Evolutionary conservation across 2,888 invertebrate species (phyloP), one percentile per base, ranked within the genome.

Genomic region (Eurois occulta): DNA sequence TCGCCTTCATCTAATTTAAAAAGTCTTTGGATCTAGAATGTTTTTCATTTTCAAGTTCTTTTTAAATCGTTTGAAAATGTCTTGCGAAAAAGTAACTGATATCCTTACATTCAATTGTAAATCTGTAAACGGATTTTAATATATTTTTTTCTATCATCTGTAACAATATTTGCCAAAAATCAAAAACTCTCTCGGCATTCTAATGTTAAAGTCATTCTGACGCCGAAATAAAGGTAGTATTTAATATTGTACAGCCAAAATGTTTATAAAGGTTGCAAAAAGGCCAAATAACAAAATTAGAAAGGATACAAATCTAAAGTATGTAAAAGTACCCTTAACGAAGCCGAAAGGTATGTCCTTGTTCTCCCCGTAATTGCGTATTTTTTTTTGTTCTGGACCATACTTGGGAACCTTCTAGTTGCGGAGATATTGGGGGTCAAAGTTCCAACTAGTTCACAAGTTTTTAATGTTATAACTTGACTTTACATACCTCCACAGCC

Each of bases 1-100:
- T 79, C 60, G 24, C 18, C 46, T 58, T 55, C 13, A n/a, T 55
- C 46, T 21, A 52, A 8, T 72, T 72, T 77, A 32, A n/a, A 43
- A 43, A 46, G 41, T 4, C 48, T 73, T 73, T 41, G 38, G 32
- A 55, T 41, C 5, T 62, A 0, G 1, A 43, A 35, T 16, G 8
- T 28, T 41, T 68, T n/a, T 32, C 38, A 41, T 24, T 7, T 6
- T n/a, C n/a, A 11, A 11, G 24, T n/a, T 52, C 10, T 52, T n/a
- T 11, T 52, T n/a, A 52, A 52, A 52, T 48, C 8, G 52, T 24
- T n/a, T n/a, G n/a, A n/a, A n/a, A 52, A 48, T 24, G 46, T 46
- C 46, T 46, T 46, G 18, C 18, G 46, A 16, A 52, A 52, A 52
- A n/a, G 1, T 24, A 10, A 24, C 24, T 52, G 0, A 52, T 52